A percentile compares a stretch with the other conserved stretches of the same genome.
Evolutionary conservation across 2,113 vertebrate genomes (phyloP).

Genomic region (Mormyrus lacerda): DNA sequence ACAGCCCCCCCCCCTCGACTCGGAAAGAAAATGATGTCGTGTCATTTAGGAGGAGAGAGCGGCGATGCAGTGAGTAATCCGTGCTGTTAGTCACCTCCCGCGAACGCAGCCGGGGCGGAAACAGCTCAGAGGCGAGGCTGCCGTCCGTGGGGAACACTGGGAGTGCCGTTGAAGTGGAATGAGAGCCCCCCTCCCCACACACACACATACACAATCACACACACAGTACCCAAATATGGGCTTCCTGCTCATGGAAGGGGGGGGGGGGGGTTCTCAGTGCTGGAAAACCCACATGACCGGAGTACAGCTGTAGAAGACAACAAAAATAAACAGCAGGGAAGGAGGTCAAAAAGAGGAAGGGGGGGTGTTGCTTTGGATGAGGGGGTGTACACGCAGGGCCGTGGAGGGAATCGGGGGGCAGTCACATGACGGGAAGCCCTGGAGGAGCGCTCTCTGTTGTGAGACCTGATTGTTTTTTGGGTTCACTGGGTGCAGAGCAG

Average conservation of each 20-base stretch:
- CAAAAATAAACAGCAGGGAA: slow-evolving; percentile 28
- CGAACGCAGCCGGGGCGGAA: background rate
- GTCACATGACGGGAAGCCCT: slow-evolving; percentile 36
- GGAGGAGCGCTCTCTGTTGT: slow-evolving; percentile 21
- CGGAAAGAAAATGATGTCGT: background rate
- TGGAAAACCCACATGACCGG: slow-evolving; percentile 1
- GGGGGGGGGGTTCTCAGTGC: background rate
- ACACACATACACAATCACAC: background rate
- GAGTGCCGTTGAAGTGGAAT: background rate
- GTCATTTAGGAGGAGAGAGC: background rate
- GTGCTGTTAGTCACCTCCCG: background rate
- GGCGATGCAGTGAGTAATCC: background rate
- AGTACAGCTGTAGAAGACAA: slow-evolving; percentile 27
- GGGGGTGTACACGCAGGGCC: background rate
- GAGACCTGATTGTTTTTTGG: slow-evolving; percentile 26
- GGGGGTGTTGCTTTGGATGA: slow-evolving; percentile 18
- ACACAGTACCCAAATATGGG: slow-evolving; percentile 10
- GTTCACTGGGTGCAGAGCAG: slow-evolving; percentile 27
- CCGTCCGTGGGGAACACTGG: background rate
- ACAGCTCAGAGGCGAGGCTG: background rate
- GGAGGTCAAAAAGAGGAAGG: slow-evolving; percentile 33
- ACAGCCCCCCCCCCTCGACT: background rate
- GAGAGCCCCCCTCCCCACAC: background rate
- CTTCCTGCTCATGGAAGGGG: background rate
- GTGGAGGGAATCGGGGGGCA: slow-evolving; percentile 15